Evolutionary conservation across 2,797 vertebrate species (phyloP).

Genomic region (Avahi laniger): DNA sequence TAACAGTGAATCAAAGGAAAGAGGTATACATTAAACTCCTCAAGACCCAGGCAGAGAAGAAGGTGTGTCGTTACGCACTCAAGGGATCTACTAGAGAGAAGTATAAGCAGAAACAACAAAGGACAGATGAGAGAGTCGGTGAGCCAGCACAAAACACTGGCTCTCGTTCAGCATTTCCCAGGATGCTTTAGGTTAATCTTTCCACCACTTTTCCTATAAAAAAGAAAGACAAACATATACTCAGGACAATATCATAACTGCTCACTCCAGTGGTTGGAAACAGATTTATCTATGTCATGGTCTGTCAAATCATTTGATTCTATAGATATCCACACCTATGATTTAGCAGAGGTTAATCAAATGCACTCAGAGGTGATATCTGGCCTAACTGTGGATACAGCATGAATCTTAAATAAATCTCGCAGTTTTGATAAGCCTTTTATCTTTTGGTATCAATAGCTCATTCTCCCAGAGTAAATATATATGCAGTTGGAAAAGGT

Average conservation of each 20-base stretch:
- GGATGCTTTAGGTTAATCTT: conserved; percentile 81
- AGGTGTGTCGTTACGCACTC: neutral
- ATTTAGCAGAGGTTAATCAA: neutral
- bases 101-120: conserved; percentile 10
- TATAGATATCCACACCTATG: neutral
- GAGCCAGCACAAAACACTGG: neutral
- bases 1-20: conserved; percentile 31
- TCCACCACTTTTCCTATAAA: conserved; percentile 81
- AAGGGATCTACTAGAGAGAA: neutral
- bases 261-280: neutral
- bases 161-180: conserved; percentile 83
- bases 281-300: neutral
- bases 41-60: neutral
- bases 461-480: neutral
- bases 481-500: neutral
- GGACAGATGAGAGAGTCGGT: rapidly evolving
- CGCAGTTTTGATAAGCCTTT: neutral
- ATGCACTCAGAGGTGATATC: neutral
- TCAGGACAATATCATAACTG: neutral
- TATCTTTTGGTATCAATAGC: neutral
- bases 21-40: neutral
- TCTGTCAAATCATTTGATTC: neutral
- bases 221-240: neutral
- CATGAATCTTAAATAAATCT: neutral
- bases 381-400: neutral